Conservation (phyloP, 2,113 vertebrate species). For the Orycteropus afer region DNA sequence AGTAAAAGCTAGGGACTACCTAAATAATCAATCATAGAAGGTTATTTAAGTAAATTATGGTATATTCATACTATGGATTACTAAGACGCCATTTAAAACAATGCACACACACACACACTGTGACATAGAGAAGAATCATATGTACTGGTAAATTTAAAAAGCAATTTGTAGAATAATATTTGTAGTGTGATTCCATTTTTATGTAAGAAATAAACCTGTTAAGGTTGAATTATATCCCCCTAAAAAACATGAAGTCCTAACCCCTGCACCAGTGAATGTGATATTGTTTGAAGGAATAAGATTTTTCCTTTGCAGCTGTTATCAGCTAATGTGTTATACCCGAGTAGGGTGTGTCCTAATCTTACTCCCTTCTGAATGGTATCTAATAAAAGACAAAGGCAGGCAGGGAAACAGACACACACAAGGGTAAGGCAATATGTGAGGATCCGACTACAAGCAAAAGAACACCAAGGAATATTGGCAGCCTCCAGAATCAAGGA, state of each 20-base stretch:
- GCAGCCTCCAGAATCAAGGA: neutral
- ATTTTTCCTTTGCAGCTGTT: neutral
- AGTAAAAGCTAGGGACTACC: neutral
- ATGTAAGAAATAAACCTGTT: neutral
- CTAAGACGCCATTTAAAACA: neutral
- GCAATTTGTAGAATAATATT: neutral
- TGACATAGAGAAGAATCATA: neutral
- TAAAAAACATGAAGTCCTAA: neutral
- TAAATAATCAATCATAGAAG: neutral
- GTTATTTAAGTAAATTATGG: neutral
- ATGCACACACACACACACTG: neutral
- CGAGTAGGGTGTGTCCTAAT: neutral
- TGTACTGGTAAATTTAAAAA: neutral
- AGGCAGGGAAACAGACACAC: neutral
- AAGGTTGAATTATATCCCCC: neutral
- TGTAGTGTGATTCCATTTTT: neutral
- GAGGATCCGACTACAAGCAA: neutral
- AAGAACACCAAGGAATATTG: too few species aligned
- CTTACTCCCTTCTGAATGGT: neutral
- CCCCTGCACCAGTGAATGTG: neutral
- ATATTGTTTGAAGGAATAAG: neutral
- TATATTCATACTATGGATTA: neutral
- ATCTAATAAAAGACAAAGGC: neutral
- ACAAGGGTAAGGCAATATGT: neutral
- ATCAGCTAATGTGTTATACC: neutral